Evolutionary conservation across 2,888 invertebrate genomes (phyloP), one percentile per base, ranked within the genome.

Genomic region (Cephus runcator): DNA sequence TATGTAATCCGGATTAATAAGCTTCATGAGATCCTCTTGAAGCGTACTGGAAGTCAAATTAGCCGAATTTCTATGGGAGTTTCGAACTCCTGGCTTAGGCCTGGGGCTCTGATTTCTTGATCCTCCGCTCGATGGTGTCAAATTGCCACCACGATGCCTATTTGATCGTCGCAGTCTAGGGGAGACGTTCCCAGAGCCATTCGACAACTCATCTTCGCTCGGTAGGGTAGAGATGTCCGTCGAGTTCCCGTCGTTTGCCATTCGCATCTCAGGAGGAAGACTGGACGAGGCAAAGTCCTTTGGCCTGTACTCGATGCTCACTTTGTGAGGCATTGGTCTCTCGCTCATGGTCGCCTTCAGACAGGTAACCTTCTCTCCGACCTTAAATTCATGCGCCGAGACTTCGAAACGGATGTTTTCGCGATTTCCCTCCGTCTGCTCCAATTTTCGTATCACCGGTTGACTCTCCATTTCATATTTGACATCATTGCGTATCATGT

Each of bases 11-110:
- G 97, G 97, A 92, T 96, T 96, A 87, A 98, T 98, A 35, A 98
- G 93, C 75, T 96, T 95, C 93, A 97, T 95, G 34, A 97, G 92
- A 89, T 98, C 98, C 90, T 98, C 97, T 92, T 97, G 95, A 36
- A 96, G 92, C 34, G 95, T 95, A 83, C 93, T 94, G 0, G 93
- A 92, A 0, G 93, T 92, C 71, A 94, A 89, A 88, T 94, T 94
- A 15, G 94, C 94, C 79, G 94, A 94, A 87, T 94, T 94, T 75
- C 94, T 89, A 83, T 94, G 94, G 4, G 93, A 92, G 77, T 91
- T 89, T 69, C 93, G 93, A 0, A 94, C 93, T 82, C 94, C 94
- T n/a, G 93, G 93, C 76, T 93, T 91, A 12, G 94, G 93, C 73
- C 94, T 89, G 0, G 94, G 94, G 84, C 94, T 94, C 80, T 94